These are phyloP conservation scores for Hippocampus mohnikei DNA, from an alignment of 2,113 vertebrate genomes.

Conservation along the genomic window DNA sequence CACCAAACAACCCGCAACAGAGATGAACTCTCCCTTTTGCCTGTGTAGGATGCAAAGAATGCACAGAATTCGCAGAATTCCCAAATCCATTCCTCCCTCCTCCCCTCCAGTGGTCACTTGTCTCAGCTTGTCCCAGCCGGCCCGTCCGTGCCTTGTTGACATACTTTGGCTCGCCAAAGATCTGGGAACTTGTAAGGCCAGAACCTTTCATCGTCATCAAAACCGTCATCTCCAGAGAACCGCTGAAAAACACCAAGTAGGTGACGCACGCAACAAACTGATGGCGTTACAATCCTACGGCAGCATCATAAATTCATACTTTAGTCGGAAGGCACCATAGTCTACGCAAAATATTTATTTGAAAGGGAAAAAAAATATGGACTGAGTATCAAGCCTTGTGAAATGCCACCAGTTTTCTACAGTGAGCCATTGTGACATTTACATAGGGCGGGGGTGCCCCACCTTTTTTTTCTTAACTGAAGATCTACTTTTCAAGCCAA, in stretches of 20 bases:
- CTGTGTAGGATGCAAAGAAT: slow-evolving; percentile 49
- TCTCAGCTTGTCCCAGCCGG: slow-evolving; percentile 62
- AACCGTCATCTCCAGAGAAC: not conserved
- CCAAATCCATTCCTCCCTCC: slow-evolving; percentile 54
- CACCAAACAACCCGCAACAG: not conserved
- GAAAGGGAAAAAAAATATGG: not conserved
- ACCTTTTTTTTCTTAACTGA: too few relatives aligned
- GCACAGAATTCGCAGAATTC: slow-evolving; percentile 63
- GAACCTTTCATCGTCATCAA: slow-evolving; percentile 19
- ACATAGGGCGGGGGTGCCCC: too few relatives aligned
- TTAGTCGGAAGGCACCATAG: too few relatives aligned
- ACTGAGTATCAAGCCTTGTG: not conserved
- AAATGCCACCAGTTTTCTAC: not conserved
- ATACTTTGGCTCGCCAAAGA: slow-evolving; percentile 34
- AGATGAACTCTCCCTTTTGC: slow-evolving; percentile 21
- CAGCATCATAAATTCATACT: too few relatives aligned
- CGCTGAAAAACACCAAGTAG: slow-evolving; percentile 33
- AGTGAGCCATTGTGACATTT: too few relatives aligned
- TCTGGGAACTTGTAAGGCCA: slow-evolving; percentile 58
- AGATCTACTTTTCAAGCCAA: too few relatives aligned
- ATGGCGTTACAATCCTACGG: too few relatives aligned
- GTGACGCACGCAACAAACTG: not conserved
- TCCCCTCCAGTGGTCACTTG: slow-evolving; percentile 56
- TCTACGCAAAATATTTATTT: too few relatives aligned
- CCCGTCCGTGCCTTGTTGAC: slow-evolving; percentile 51